Evolutionary conservation across 2,113 vertebrate species (phyloP), one percentile per base, ranked within the genome.

Genomic region (Eolophus roseicapilla): DNA sequence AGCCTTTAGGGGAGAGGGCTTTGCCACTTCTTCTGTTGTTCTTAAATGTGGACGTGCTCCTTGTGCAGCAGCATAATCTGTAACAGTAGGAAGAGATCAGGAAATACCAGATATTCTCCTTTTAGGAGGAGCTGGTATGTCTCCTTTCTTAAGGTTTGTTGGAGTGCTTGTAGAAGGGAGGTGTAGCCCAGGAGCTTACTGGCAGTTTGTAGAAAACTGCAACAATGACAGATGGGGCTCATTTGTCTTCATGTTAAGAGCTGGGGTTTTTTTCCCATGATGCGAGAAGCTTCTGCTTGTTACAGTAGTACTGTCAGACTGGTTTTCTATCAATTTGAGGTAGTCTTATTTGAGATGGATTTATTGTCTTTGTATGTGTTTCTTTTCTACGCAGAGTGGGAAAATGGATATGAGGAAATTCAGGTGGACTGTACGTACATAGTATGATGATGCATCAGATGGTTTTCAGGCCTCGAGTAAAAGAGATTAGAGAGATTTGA

Each of bases 341-440:
- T 46, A 13, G 8, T n/a, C 7, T n/a, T 87, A 23, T 3, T 59
- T 35, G 57, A 59, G 33, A 11, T 83, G 53, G 53, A 35, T 75
- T 64, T 79, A 21, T 74, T 74, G 17, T 21, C 17, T 62, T 63
- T n/a, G 12, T 77, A 2, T 41, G 6, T 55, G 17, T 41, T 93
- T 76, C 13, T 77, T 57, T 57, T 57, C 73, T 53, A 0, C 0
- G 1, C 9, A 8, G 62, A 67, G 8, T 67, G 33, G 35, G 74
- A 44, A 82, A 93, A 60, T 31, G 62, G 35, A 5, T 73, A 35
- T 5, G 8, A 0, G 0, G 20, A 90, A 80, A 35, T 86, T 85
- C 14, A 83, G 11, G 37, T 83, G 69, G 23, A 75, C 33, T 81
- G 11, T 74, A 7, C 0, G 0, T 81, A 9, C 0, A 0, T 68